Percentiles rank a stretch among this genome's conserved stretches.
Evolutionary conservation across 2,888 invertebrate species (phyloP).

Genomic region (Vandiemenella viatica): DNA sequence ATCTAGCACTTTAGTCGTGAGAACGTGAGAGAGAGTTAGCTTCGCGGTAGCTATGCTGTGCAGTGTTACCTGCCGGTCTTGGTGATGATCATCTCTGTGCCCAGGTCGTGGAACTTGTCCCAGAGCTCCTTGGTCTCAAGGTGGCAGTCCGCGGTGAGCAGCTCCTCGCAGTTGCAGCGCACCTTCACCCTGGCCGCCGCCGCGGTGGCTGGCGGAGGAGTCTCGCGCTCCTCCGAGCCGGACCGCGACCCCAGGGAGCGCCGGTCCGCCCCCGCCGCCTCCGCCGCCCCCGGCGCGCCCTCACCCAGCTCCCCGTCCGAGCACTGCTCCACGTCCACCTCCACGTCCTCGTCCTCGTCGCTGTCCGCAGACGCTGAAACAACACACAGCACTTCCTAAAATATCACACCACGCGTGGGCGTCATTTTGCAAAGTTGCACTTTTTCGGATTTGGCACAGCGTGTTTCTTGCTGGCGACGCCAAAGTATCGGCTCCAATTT

Average conservation of each 20-base stretch:
- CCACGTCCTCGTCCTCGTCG: constrained; percentile 43
- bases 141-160: constrained; percentile 49
- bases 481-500: no score
- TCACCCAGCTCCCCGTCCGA: constrained; percentile 40
- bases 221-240: constrained; percentile 14
- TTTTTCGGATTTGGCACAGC: no score
- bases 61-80: constrained; percentile 57
- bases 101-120: constrained; percentile 64
- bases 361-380: not conserved
- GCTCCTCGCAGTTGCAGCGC: constrained; percentile 50
- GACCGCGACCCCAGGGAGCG: constrained; percentile 11
- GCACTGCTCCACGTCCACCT: constrained; percentile 56
- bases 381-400: no score
- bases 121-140: constrained; percentile 69
- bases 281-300: constrained; percentile 5
- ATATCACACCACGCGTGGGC: no score
- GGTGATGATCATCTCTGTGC: constrained; percentile 76
- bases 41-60: no score
- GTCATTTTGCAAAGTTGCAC: no score
- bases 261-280: constrained; percentile 8
- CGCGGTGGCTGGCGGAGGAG: constrained; percentile 11
- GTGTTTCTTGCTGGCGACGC: no score
- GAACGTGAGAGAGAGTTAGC: no score
- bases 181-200: constrained; percentile 25
- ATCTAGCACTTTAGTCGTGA: no score